A percentile compares a stretch with the other conserved stretches of the same genome.
Conservation (phyloP, 1,140 invertebrate genomes). For the Pseudoatta argentina region DNA sequence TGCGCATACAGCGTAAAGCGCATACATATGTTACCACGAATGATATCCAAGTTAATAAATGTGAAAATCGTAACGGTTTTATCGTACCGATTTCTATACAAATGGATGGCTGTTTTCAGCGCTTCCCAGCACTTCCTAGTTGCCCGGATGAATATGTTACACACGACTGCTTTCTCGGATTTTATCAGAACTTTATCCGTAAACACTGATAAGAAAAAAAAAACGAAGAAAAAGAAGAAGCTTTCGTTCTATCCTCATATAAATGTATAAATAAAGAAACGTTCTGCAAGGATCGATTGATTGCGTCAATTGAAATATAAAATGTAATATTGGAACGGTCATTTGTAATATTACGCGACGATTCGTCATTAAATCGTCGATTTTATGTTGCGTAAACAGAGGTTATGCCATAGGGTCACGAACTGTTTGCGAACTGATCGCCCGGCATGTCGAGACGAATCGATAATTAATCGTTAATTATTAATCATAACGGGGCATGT, state of each 20-base stretch:
- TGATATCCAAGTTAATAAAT: constrained; percentile 39
- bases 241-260: background rate
- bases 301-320: constrained; percentile 46
- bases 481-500: constrained; percentile 41
- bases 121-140: background rate
- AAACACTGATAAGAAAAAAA: too few species aligned
- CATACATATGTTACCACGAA: background rate
- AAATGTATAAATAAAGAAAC: background rate
- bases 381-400: constrained; percentile 34
- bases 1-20: background rate
- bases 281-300: background rate
- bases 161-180: background rate
- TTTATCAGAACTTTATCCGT: background rate
- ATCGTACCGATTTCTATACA: background rate
- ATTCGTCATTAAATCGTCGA: constrained; percentile 20
- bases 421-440: constrained; percentile 11
- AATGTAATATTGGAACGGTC: background rate
- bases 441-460: constrained; percentile 61
- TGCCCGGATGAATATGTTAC: background rate
- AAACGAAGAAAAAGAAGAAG: background rate
- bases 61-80: constrained; percentile 16
- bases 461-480: constrained; percentile 72
- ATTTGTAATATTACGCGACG: background rate
- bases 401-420: constrained; percentile 8
- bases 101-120: background rate